These are phyloP conservation scores for Motacilla alba DNA, from an alignment of 2,113 vertebrate genomes.

Conservation along the genomic window DNA sequence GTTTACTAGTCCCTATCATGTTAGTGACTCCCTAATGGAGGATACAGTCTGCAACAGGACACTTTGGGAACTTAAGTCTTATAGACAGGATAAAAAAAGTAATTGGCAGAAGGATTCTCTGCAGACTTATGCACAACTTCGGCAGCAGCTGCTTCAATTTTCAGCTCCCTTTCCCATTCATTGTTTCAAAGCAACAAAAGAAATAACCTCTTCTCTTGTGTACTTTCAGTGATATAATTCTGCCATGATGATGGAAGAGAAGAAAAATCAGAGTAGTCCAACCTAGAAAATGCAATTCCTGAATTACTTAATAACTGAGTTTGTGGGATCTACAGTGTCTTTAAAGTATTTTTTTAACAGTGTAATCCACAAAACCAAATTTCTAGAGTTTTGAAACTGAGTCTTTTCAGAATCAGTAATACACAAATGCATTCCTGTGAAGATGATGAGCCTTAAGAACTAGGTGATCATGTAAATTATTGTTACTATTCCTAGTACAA, in stretches of 20 bases:
- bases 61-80: background rate
- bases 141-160: background rate
- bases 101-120: background rate
- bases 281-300: background rate
- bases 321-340: background rate
- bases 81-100: background rate
- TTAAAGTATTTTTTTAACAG: background rate
- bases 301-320: background rate
- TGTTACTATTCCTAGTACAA: background rate
- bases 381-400: background rate
- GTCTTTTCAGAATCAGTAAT: background rate
- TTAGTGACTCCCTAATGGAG: background rate
- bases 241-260: background rate
- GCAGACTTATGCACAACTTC: background rate
- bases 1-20: background rate
- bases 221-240: background rate
- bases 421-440: background rate
- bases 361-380: background rate
- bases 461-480: background rate
- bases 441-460: background rate
- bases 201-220: background rate
- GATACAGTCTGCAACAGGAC: background rate
- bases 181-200: background rate
- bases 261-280: background rate
- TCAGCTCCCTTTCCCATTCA: background rate